Conservation (phyloP, 2,797 vertebrate species). For the Enteromius thamalakanensis region DNA sequence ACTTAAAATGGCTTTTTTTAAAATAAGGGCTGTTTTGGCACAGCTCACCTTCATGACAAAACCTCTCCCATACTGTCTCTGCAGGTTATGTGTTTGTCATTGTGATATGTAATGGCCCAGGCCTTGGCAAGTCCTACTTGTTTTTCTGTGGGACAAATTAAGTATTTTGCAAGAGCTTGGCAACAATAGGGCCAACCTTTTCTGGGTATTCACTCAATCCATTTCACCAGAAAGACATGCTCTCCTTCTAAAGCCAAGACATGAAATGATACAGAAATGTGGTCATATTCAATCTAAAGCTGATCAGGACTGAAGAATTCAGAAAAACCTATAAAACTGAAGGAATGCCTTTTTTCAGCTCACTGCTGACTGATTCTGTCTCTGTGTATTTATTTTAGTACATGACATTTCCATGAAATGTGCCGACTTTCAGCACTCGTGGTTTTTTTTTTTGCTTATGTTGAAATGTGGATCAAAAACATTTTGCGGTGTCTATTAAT, state of each 20-base stretch:
- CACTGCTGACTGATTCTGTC: slow-evolving; percentile 44
- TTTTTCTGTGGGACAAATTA: slow-evolving; percentile 60
- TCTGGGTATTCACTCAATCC: slow-evolving; percentile 34
- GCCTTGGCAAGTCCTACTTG: slow-evolving; percentile 61
- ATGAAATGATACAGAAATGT: slow-evolving; percentile 61
- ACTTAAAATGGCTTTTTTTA: slow-evolving; percentile 51
- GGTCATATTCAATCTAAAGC: slow-evolving; percentile 50
- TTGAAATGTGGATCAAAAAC: slow-evolving; percentile 46
- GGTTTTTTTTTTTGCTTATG: slow-evolving; percentile 35
- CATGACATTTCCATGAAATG: slow-evolving; percentile 48
- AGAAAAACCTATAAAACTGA: slow-evolving; percentile 47
- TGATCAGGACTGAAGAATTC: slow-evolving; percentile 36
- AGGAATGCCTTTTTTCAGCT: slow-evolving; percentile 53
- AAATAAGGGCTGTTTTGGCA: slow-evolving; percentile 50
- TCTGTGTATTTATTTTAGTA: slow-evolving; percentile 55
- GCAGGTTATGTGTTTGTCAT: slow-evolving; percentile 70
- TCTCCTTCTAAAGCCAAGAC: slow-evolving; percentile 40
- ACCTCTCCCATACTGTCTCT: slow-evolving; percentile 58
- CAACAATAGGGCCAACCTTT: slow-evolving; percentile 29
- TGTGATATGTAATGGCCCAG: slow-evolving; percentile 46
- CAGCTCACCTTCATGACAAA: slow-evolving; percentile 44
- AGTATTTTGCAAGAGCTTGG: slow-evolving; percentile 63
- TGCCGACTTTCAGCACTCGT: slow-evolving; percentile 9
- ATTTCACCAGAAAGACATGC: slow-evolving; percentile 58
- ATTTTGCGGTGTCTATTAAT: slow-evolving; percentile 8